These are phyloP conservation scores for Muscina levida DNA, from an alignment of 2,888 invertebrate genomes.

Conservation along the genomic window DNA sequence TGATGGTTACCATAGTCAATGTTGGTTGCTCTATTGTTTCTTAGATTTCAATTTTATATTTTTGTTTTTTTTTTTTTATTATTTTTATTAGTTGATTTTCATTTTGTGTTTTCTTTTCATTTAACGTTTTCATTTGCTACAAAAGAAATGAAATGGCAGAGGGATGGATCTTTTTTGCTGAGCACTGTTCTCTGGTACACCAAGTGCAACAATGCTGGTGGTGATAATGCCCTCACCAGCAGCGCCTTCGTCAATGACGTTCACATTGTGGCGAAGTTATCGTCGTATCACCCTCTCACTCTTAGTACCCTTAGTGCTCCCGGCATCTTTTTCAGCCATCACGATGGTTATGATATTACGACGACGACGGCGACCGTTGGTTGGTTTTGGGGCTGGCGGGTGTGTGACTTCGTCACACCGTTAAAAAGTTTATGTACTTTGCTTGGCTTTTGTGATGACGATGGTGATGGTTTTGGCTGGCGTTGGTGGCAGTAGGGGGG, in stretches of 20 bases:
- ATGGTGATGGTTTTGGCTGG: background rate
- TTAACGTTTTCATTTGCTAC: constrained; percentile 18
- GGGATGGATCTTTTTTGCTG: constrained; percentile 11
- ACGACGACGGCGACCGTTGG: background rate
- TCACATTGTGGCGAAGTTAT: background rate
- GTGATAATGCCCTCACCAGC: constrained; percentile 25
- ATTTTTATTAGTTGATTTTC: constrained; percentile 14
- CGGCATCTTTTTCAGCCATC: background rate
- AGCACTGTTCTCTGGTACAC: background rate
- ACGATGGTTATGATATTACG: constrained; percentile 24
- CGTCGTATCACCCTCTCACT: background rate
- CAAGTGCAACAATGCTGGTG: constrained; percentile 36
- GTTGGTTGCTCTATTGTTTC: constrained; percentile 9
- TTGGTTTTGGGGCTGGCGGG: background rate
- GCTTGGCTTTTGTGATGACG: constrained; percentile 29
- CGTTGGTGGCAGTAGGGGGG: constrained; percentile 22
- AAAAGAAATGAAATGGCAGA: background rate
- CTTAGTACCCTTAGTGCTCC: background rate
- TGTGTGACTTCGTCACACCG: constrained; percentile 2
- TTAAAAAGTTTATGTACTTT: constrained; percentile 16
- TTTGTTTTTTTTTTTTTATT: background rate
- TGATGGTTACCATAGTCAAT: background rate
- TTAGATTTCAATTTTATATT: constrained; percentile 25
- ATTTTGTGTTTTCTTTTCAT: constrained; percentile 35
- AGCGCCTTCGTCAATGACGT: background rate